These are phyloP conservation scores for Lamproptera curius DNA, from an alignment of 2,888 invertebrate species.

Conservation along the genomic window DNA sequence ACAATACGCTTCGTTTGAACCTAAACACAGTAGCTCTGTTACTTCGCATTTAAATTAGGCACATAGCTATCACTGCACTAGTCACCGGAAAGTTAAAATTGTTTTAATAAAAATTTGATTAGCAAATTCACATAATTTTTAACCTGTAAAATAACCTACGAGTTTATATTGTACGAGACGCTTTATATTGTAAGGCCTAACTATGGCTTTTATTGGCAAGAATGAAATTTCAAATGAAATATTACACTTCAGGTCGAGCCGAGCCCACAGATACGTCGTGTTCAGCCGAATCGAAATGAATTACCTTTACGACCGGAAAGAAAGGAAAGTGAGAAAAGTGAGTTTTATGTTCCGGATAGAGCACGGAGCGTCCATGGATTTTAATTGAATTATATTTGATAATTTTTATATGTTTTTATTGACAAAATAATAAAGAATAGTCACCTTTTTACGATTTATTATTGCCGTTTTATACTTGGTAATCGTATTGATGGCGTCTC, in stretches of 20 bases:
- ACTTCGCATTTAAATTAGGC: too few relatives aligned
- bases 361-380: constrained; percentile 48
- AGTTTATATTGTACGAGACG: neutral
- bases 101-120: neutral
- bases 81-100: too few relatives aligned
- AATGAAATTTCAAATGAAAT: neutral
- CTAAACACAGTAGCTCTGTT: too few relatives aligned
- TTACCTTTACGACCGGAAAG: constrained; percentile 28
- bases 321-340: constrained; percentile 31
- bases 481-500: too few relatives aligned
- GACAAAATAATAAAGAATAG: too few relatives aligned
- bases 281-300: constrained; percentile 29
- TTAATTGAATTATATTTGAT: too few relatives aligned
- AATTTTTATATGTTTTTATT: too few relatives aligned
- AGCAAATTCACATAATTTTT: neutral
- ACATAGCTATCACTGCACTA: too few relatives aligned
- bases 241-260: constrained; percentile 27
- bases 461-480: too few relatives aligned
- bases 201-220: neutral
- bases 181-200: neutral
- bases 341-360: constrained; percentile 42
- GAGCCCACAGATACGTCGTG: constrained; percentile 29
- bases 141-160: neutral
- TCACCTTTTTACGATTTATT: too few relatives aligned
- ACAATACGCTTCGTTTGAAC: too few relatives aligned